Conservation (phyloP, 2,888 invertebrate species). For the Tuta absoluta region DNA sequence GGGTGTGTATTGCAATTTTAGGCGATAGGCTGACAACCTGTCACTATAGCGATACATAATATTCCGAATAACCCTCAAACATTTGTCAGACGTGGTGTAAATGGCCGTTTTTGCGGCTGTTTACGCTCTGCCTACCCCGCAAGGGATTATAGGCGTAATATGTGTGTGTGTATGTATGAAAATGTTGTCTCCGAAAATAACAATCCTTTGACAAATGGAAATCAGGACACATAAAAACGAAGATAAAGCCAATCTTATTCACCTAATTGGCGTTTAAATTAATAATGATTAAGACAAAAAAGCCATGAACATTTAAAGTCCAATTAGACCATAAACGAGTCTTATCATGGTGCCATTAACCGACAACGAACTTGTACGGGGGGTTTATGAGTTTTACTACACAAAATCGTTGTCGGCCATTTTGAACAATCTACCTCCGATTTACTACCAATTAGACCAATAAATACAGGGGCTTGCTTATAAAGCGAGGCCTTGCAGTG, state of each 20-base stretch:
- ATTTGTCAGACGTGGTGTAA: too few species aligned
- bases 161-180: too few species aligned
- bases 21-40: too few species aligned
- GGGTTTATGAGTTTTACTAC: constrained; percentile 79
- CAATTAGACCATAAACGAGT: constrained; percentile 73
- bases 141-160: too few species aligned
- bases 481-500: constrained; percentile 42
- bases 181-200: background rate
- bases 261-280: constrained; percentile 72
- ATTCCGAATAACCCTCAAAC: too few species aligned
- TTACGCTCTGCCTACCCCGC: too few species aligned
- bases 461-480: constrained; percentile 67
- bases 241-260: constrained; percentile 42
- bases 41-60: too few species aligned
- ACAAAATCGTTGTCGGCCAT: constrained; percentile 73
- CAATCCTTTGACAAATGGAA: constrained; percentile 24
- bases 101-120: too few species aligned
- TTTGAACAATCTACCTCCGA: constrained; percentile 69
- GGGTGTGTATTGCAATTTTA: too few species aligned
- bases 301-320: constrained; percentile 47
- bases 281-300: constrained; percentile 70
- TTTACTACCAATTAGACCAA: constrained; percentile 78
- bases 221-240: constrained; percentile 31
- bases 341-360: constrained; percentile 76
- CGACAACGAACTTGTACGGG: constrained; percentile 64